phyloP scores from a whole-genome alignment of 1,140 invertebrate genomes.

The Neodiprion pinetum region DNA sequence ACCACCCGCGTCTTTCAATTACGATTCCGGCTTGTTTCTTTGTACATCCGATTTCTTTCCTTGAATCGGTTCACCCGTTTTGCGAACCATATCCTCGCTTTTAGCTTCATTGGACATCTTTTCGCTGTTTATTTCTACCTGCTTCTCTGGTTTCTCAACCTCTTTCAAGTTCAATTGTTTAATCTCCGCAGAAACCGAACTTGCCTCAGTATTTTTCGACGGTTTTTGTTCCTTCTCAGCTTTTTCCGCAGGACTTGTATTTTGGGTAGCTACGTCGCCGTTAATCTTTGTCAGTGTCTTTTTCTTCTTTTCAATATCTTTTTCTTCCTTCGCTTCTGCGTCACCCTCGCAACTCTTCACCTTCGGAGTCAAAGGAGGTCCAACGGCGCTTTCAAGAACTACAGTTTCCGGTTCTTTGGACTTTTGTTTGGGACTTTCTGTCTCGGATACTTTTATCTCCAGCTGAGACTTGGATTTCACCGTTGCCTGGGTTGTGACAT shows the following conservation, averaged over 20 bases:
- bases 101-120: slow-evolving; percentile 40
- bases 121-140: slow-evolving; percentile 28
- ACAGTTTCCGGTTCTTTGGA: neutral
- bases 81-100: slow-evolving; percentile 39
- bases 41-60: slow-evolving; percentile 47
- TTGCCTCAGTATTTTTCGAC: neutral
- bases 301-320: slow-evolving; percentile 19
- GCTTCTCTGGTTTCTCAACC: neutral
- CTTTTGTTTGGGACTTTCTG: neutral
- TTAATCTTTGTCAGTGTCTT: slow-evolving; percentile 26
- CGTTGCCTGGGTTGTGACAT: neutral
- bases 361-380: neutral
- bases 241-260: slow-evolving; percentile 15
- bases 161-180: slow-evolving; percentile 38
- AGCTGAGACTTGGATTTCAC: neutral
- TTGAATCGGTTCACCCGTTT: slow-evolving; percentile 42
- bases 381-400: neutral
- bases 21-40: slow-evolving; percentile 51
- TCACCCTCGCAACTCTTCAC: neutral
- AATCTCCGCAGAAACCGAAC: slow-evolving; percentile 36
- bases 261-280: slow-evolving; percentile 21
- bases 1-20: slow-evolving; percentile 23
- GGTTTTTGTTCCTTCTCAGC: slow-evolving; percentile 17
- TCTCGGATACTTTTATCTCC: neutral
- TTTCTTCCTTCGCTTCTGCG: neutral